Conservation (phyloP, 2,888 invertebrate genomes). For the Opisthograptis luteolata region DNA sequence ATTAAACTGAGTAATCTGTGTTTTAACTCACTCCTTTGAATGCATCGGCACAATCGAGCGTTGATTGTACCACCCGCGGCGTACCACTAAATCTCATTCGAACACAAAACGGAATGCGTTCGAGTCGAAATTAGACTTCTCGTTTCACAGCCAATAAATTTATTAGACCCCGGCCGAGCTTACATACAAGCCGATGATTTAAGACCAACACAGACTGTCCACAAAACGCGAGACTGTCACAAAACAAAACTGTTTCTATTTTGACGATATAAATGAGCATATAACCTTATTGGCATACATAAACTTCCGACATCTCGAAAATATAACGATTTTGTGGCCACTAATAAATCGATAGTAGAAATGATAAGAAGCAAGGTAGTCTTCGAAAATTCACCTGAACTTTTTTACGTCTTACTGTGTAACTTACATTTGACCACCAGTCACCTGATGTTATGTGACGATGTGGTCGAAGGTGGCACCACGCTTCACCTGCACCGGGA, state of each 20-base stretch:
- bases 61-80: constrained; percentile 49
- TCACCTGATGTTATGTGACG: no score
- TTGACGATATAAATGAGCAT: no score
- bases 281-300: no score
- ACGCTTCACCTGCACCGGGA: no score
- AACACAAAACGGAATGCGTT: constrained; percentile 57
- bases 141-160: constrained; percentile 69
- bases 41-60: constrained; percentile 30
- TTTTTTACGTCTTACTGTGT: no score
- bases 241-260: constrained; percentile 28
- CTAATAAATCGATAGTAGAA: no score
- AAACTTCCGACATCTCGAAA: no score
- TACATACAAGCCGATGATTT: constrained; percentile 45
- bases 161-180: constrained; percentile 58
- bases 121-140: constrained; percentile 64
- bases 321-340: no score
- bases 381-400: no score
- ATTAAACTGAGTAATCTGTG: constrained; percentile 17
- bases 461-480: no score
- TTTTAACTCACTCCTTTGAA: constrained; percentile 25
- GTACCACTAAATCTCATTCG: constrained; percentile 44
- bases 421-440: no score
- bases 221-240: constrained; percentile 30
- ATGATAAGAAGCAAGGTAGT: no score
- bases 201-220: constrained; percentile 35